Conservation (phyloP, 1,140 invertebrate genomes). For the Mactra quadrangularis region DNA sequence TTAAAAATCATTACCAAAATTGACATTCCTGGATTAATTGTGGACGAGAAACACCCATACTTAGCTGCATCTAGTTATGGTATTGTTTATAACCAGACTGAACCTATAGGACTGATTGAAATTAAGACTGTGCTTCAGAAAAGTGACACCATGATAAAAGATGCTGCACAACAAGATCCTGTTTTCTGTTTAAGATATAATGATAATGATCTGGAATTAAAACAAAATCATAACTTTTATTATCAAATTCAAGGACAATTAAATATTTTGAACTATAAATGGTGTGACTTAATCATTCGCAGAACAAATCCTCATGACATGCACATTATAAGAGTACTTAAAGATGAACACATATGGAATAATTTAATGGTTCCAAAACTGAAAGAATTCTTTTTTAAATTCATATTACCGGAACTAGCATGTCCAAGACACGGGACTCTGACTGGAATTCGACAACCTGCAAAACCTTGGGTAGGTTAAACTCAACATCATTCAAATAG, state of each 20-base stretch:
- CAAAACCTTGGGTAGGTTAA: conserved; percentile 31
- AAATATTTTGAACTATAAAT: no score
- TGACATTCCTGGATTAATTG: no score
- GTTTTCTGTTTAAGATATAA: background rate
- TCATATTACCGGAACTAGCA: conserved; percentile 30
- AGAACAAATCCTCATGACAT: conserved; percentile 19
- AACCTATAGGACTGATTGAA: background rate
- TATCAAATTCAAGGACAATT: no score
- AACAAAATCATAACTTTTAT: no score
- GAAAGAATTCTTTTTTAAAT: conserved; percentile 8
- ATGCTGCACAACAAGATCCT: background rate
- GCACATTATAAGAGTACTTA: background rate
- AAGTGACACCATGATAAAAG: conserved; percentile 10
- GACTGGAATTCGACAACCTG: conserved; percentile 19
- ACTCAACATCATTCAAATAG: no score
- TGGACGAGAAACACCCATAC: no score
- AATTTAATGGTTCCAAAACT: no score
- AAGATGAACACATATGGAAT: conserved; percentile 5
- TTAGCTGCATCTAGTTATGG: background rate
- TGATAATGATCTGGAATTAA: background rate
- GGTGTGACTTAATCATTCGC: no score
- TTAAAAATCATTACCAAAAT: background rate
- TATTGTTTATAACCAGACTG: background rate
- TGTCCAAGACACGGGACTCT: conserved; percentile 17
- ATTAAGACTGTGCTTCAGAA: no score